A percentile compares a stretch with the other conserved stretches of the same genome.
phyloP scores from a whole-genome alignment of 2,797 vertebrate genomes.

The Sebastes matsubarae region DNA sequence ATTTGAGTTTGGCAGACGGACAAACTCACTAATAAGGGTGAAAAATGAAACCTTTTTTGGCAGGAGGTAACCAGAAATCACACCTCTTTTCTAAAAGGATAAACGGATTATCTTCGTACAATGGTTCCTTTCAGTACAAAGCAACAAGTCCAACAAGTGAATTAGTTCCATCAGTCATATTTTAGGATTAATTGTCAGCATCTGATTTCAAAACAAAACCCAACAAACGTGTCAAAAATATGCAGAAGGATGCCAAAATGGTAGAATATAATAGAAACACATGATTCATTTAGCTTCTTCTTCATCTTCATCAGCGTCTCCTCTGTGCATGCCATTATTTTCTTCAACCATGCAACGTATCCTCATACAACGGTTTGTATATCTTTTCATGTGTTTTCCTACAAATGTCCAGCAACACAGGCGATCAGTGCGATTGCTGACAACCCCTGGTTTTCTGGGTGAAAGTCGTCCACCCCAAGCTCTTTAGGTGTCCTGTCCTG shows the following conservation, averaged over 20 bases:
- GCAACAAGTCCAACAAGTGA: neutral
- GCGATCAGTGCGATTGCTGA: too few relatives aligned
- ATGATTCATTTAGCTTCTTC: neutral
- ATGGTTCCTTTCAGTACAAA: neutral
- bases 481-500: too few relatives aligned
- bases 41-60: conserved; percentile 10
- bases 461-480: too few relatives aligned
- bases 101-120: neutral
- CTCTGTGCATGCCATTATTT: neutral
- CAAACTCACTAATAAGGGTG: neutral
- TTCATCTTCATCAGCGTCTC: neutral
- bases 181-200: neutral
- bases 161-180: neutral
- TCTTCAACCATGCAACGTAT: neutral
- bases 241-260: neutral
- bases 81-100: neutral
- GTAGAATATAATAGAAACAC: neutral
- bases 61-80: neutral
- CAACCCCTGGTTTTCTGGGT: too few relatives aligned
- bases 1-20: neutral
- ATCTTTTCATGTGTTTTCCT: neutral
- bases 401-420: neutral
- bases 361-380: neutral
- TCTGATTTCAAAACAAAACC: neutral
- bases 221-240: neutral